Evolutionary conservation across 1,140 invertebrate species (phyloP), one percentile per base, ranked within the genome.

Genomic region (Conus betulinus): DNA sequence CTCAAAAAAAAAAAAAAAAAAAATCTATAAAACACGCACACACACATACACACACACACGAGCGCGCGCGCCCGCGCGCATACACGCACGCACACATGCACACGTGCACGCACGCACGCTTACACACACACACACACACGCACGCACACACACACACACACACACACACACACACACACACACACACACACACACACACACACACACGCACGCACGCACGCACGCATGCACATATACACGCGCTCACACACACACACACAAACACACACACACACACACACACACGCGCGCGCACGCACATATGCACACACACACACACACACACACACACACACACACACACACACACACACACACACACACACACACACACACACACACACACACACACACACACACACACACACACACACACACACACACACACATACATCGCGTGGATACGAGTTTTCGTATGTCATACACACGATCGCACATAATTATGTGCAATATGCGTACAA

Each of bases 151-250:
- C 63, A 71, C 63, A 71, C 63, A 71, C 63, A 71, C 63, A 71
- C n/a, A 15, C 63, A n/a, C n/a, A 71, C n/a, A 71, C 15, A n/a
- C 63, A 71, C 63, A 3, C 63, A 71, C 63, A 71, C 63, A 71
- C 63, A 71, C 63, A 71, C 63, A 71, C 63, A 71, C 63, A 71
- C 63, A 71, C 63, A 71, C 63, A 71, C 63, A 71, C 63, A 71
- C 63, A 71, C 63, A 71, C 63, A 71, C 63, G 3, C 63, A 71
- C 63, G 3, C n/a, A 15, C 63, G 3, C n/a, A 71, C 63, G 3
- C 63, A 3, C 63, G 3, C 63, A 71, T n/a, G n/a, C n/a, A n/a
- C n/a, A n/a, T n/a, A n/a, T n/a, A n/a, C n/a, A n/a, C n/a, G n/a
- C n/a, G n/a, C n/a, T n/a, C 63, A 71, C 63, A 71, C 63, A 71